Conservation (phyloP, 2,113 vertebrate species). For the Corythornis vintsioides region DNA sequence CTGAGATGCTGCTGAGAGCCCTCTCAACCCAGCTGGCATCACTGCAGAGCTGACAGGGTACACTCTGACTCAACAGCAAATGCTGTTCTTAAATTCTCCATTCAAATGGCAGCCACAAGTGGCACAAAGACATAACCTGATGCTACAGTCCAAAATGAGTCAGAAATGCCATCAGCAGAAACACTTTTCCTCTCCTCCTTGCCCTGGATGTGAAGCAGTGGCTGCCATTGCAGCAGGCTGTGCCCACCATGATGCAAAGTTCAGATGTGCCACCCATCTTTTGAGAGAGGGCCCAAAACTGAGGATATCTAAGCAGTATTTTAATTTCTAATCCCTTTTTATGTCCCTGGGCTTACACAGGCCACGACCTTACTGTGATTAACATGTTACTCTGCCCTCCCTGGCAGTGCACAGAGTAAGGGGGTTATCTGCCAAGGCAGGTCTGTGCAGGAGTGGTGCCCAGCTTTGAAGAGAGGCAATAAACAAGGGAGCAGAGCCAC, state of each 20-base stretch:
- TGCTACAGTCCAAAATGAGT: not conserved
- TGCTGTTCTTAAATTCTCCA: not conserved
- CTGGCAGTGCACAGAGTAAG: not conserved
- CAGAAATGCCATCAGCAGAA: not conserved
- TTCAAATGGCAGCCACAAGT: not conserved
- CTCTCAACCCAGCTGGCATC: not conserved
- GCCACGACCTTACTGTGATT: rapidly evolving
- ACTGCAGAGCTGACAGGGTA: not conserved
- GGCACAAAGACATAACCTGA: not conserved
- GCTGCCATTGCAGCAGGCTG: not conserved
- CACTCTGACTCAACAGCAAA: not conserved
- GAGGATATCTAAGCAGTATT: not conserved
- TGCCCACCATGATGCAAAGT: rapidly evolving
- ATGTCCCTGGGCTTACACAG: not conserved
- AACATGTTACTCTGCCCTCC: not conserved
- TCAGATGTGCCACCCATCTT: not conserved
- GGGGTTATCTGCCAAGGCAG: not conserved
- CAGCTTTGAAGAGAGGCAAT: not conserved
- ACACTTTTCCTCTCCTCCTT: not conserved
- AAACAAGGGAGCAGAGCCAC: not conserved
- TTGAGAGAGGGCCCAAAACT: not conserved
- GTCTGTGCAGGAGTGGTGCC: not conserved
- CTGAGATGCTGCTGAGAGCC: not conserved
- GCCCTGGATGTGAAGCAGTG: not conserved
- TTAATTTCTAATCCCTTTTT: not conserved